Evolutionary conservation across 2,797 vertebrate species (phyloP).

Genomic region (Schizopygopsis pylzovi): DNA sequence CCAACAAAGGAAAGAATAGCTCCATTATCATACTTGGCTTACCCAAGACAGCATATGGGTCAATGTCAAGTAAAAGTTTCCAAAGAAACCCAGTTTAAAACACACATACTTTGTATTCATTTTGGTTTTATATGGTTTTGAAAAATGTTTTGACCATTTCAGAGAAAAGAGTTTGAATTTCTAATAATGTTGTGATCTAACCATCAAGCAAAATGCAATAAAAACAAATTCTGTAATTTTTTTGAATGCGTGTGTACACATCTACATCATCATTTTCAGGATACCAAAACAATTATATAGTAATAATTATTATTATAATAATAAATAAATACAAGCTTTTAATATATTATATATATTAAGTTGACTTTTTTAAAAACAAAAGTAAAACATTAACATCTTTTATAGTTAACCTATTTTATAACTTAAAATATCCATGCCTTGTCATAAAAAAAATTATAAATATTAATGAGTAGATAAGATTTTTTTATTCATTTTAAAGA

Average conservation of each 20-base stretch:
- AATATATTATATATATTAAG: background rate
- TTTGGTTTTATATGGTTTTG: background rate
- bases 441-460: background rate
- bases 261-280: background rate
- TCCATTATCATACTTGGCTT: slow-evolving; percentile 45
- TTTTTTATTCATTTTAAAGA: background rate
- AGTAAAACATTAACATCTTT: background rate
- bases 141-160: background rate
- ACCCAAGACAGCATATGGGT: background rate
- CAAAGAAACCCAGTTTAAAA: background rate
- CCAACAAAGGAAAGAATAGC: slow-evolving; percentile 32
- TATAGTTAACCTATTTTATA: background rate
- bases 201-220: background rate
- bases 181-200: background rate
- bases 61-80: background rate
- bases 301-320: too few relatives aligned
- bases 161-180: background rate
- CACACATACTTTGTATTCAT: background rate
- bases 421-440: background rate
- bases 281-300: too few relatives aligned
- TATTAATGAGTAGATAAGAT: background rate
- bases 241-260: background rate
- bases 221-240: too few relatives aligned
- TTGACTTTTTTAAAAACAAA: background rate
- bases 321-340: background rate